Conservation (phyloP, 1,140 invertebrate genomes). For the Phenacoccus solenopsis region DNA sequence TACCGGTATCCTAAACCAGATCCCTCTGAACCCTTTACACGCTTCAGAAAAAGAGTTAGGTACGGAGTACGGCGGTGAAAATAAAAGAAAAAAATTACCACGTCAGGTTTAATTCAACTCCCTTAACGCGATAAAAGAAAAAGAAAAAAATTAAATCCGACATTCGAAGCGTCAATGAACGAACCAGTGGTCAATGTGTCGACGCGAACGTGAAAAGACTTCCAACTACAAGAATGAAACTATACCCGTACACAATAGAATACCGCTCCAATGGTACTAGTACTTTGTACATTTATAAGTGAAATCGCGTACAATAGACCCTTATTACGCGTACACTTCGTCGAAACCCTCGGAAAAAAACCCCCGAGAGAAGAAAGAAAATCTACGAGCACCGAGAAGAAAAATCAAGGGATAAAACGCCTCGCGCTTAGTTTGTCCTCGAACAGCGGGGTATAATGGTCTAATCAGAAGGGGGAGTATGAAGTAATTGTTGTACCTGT, state of each 20-base stretch:
- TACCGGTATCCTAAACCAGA: too few relatives aligned
- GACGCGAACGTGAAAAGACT: neutral
- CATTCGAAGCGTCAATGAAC: neutral
- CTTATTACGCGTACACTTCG: neutral
- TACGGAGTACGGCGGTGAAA: neutral
- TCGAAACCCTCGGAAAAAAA: neutral
- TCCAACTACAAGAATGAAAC: neutral
- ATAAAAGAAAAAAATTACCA: neutral
- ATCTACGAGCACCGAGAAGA: neutral
- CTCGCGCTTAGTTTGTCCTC: neutral
- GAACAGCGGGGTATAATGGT: neutral
- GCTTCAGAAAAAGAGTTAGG: too few relatives aligned
- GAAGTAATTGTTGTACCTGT: neutral
- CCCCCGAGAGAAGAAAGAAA: neutral
- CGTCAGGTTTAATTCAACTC: too few relatives aligned
- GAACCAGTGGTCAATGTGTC: neutral
- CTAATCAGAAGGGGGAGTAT: constrained; percentile 1
- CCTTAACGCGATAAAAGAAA: too few relatives aligned
- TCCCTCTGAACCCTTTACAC: too few relatives aligned
- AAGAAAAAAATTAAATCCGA: too few relatives aligned
- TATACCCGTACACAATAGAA: neutral
- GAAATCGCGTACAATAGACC: neutral
- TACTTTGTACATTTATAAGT: neutral
- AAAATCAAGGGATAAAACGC: neutral
- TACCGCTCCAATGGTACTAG: neutral